Evolutionary conservation across 2,113 vertebrate genomes (phyloP).

Genomic region (Toxotes jaculatrix): DNA sequence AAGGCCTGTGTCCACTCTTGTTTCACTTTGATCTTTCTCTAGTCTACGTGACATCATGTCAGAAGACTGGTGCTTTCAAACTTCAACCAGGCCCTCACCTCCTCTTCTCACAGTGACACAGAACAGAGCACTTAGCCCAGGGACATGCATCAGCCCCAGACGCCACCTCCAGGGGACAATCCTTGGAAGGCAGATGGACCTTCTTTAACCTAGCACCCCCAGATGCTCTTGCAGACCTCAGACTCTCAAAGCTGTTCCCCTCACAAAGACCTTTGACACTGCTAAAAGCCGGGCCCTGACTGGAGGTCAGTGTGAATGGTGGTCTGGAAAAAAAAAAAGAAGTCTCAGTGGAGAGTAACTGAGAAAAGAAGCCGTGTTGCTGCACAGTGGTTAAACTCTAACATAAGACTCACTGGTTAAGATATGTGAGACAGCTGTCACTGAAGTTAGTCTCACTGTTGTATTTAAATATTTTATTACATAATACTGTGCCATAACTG

Average conservation of each 20-base stretch:
- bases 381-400: not conserved
- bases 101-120: slow-evolving; percentile 42
- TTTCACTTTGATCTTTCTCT: slow-evolving; percentile 25
- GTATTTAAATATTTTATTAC: not conserved
- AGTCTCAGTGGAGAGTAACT: slow-evolving; percentile 28
- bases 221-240: slow-evolving; percentile 26
- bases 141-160: slow-evolving; percentile 32
- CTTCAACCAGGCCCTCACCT: slow-evolving; percentile 30
- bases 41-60: slow-evolving; percentile 27
- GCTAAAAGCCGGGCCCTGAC: slow-evolving; percentile 68
- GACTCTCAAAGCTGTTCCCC: slow-evolving; percentile 37
- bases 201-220: slow-evolving; percentile 50
- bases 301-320: slow-evolving; percentile 43
- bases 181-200: slow-evolving; percentile 55
- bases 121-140: slow-evolving; percentile 67
- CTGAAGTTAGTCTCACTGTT: not conserved
- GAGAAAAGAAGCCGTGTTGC: slow-evolving; percentile 13
- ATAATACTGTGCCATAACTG: not conserved
- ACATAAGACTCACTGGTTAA: not conserved
- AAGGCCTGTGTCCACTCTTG: not conserved
- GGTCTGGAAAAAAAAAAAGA: slow-evolving; percentile 8
- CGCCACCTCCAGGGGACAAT: slow-evolving; percentile 51
- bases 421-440: not conserved
- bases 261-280: slow-evolving; percentile 56
- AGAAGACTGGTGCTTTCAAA: slow-evolving; percentile 47